Percentiles rank a stretch among this genome's conserved stretches.
phyloP scores from a whole-genome alignment of 2,888 invertebrate genomes.

The Scaptomyza reducta region DNA sequence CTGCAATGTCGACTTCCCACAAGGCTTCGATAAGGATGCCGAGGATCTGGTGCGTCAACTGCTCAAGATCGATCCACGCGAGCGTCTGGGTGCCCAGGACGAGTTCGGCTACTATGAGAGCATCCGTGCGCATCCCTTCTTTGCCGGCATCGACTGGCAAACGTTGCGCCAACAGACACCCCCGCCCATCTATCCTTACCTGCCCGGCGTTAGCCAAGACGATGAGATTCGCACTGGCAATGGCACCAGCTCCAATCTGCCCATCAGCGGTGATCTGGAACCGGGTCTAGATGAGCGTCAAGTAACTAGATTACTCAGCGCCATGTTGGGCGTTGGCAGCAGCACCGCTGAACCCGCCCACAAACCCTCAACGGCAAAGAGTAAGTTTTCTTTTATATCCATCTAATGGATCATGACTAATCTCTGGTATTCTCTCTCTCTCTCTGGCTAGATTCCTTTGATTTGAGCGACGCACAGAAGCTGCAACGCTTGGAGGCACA shows the following conservation, averaged over 20 bases:
- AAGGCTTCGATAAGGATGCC: conserved; percentile 94
- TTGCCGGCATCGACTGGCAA: conserved; percentile 92
- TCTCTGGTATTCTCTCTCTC: conserved; percentile 1
- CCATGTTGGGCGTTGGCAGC: conserved; percentile 86
- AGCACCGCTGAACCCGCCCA: conserved; percentile 64
- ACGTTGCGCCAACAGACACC: conserved; percentile 90
- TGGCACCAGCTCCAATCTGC: conserved; percentile 87
- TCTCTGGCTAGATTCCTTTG: conserved; percentile 86
- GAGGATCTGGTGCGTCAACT: conserved; percentile 94
- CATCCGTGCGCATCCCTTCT: conserved; percentile 94
- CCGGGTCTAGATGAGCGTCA: conserved; percentile 95
- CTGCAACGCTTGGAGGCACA: conserved; percentile 89
- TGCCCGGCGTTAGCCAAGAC: conserved; percentile 89
- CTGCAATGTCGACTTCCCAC: conserved; percentile 95
- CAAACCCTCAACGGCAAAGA: conserved; percentile 65
- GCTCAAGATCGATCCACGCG: conserved; percentile 91
- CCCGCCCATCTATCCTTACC: conserved; percentile 92
- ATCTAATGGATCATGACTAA: neutral
- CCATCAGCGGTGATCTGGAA: conserved; percentile 89
- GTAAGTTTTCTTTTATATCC: conserved; percentile 35
- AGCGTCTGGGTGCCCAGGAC: conserved; percentile 93
- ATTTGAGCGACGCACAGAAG: conserved; percentile 88
- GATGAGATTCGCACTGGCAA: conserved; percentile 86
- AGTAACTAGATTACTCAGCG: conserved; percentile 90
- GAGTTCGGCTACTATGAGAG: conserved; percentile 88